phyloP scores from a whole-genome alignment of 2,888 invertebrate genomes.

The Orthosia cruda region DNA sequence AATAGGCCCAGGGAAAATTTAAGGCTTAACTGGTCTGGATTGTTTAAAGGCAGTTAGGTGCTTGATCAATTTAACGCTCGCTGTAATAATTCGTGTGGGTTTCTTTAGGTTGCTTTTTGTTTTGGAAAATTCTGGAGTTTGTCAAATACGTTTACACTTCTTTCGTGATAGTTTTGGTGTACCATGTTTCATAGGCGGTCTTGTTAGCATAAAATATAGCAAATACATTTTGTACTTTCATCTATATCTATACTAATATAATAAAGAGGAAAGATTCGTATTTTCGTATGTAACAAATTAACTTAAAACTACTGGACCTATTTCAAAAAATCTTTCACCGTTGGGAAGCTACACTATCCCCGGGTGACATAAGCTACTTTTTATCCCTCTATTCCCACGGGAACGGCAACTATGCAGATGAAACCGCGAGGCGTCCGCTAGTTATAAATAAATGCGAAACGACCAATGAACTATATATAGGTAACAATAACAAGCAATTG shows the following conservation, averaged over 20 bases:
- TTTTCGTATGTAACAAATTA: no score
- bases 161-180: neutral
- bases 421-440: no score
- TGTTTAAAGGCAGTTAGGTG: slow-evolving; percentile 68
- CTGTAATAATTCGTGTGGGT: slow-evolving; percentile 48
- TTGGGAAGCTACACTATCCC: no score
- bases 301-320: no score
- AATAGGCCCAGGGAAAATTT: slow-evolving; percentile 78
- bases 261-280: no score
- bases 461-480: no score
- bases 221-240: neutral
- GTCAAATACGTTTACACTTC: slow-evolving; percentile 12
- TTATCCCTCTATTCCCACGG: no score
- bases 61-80: slow-evolving; percentile 55
- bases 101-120: slow-evolving; percentile 24
- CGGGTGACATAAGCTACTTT: no score
- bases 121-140: slow-evolving; percentile 11
- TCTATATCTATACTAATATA: no score
- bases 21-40: slow-evolving; percentile 71
- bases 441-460: neutral
- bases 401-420: no score
- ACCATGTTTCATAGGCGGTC: neutral
- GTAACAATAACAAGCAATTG: neutral
- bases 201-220: neutral
- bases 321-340: no score